These are phyloP conservation scores for Mastomys natalensis DNA, from an alignment of 2,113 vertebrate species.

Conservation along the genomic window DNA sequence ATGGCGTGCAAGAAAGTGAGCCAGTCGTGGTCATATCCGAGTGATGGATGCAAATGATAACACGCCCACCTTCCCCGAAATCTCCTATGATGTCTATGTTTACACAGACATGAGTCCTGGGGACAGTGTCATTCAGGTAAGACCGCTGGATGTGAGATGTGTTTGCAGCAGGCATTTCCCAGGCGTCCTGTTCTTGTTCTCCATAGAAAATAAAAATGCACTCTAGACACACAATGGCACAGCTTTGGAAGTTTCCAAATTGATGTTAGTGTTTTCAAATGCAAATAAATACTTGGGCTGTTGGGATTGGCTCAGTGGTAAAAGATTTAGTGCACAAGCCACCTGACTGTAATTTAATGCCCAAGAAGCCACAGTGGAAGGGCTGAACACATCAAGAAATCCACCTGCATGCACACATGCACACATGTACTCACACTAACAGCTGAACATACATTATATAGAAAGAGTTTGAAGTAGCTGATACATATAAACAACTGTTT, in stretches of 20 bases:
- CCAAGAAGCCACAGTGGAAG: not conserved
- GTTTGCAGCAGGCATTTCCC: not conserved
- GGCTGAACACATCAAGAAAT: not conserved
- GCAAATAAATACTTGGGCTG: not conserved
- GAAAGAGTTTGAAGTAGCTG: not conserved
- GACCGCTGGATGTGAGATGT: not conserved
- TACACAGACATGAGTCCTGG: slow-evolving; percentile 96
- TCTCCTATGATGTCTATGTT: slow-evolving; percentile 95
- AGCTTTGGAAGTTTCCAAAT: not conserved
- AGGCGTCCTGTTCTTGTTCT: not conserved
- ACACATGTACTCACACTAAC: no score
- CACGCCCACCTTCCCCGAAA: slow-evolving; percentile 93
- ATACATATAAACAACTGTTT: not conserved
- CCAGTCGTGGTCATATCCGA: slow-evolving; percentile 93
- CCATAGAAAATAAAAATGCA: not conserved
- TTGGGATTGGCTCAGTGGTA: not conserved
- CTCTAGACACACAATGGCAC: not conserved
- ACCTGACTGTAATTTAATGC: no score
- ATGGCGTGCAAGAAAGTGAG: slow-evolving; percentile 95
- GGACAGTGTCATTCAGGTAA: slow-evolving; percentile 96
- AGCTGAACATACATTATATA: no score
- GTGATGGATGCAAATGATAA: slow-evolving; percentile 99
- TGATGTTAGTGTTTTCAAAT: not conserved
- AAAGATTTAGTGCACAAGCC: not conserved
- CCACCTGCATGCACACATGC: not conserved